These are phyloP conservation scores for Sarcophaga bullata DNA, from an alignment of 1,140 invertebrate genomes.

Conservation along the genomic window DNA sequence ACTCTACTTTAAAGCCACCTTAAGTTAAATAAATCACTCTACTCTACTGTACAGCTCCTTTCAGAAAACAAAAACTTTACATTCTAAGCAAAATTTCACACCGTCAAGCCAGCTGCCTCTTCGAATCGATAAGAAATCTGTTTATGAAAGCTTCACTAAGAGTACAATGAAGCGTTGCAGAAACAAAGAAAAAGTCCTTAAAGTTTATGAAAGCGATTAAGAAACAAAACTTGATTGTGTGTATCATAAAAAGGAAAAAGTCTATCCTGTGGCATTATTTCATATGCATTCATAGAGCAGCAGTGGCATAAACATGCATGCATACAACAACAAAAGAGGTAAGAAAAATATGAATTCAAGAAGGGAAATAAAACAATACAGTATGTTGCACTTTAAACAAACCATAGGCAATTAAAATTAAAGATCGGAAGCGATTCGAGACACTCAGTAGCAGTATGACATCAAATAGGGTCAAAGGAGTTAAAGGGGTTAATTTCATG, in stretches of 20 bases:
- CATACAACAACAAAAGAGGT: neutral
- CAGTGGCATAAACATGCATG: neutral
- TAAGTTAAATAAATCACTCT: too few species aligned
- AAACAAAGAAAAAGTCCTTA: neutral
- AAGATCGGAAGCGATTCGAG: too few species aligned
- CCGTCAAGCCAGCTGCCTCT: neutral
- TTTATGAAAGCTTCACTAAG: neutral
- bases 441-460: too few species aligned
- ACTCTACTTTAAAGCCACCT: too few species aligned
- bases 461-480: too few species aligned
- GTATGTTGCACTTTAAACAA: too few species aligned
- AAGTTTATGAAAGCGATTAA: neutral
- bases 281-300: neutral
- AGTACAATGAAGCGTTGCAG: neutral
- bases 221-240: neutral
- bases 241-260: neutral
- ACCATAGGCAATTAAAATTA: too few species aligned
- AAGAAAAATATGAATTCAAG: too few species aligned
- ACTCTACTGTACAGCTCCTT: too few species aligned
- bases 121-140: conserved; percentile 10
- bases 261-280: conserved; percentile 14
- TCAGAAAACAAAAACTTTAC: too few species aligned
- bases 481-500: too few species aligned
- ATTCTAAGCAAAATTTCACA: neutral
- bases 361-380: too few species aligned